Evolutionary conservation across 2,888 invertebrate genomes (phyloP), one percentile per base, ranked within the genome.

Genomic region (Andrena dorsata): DNA sequence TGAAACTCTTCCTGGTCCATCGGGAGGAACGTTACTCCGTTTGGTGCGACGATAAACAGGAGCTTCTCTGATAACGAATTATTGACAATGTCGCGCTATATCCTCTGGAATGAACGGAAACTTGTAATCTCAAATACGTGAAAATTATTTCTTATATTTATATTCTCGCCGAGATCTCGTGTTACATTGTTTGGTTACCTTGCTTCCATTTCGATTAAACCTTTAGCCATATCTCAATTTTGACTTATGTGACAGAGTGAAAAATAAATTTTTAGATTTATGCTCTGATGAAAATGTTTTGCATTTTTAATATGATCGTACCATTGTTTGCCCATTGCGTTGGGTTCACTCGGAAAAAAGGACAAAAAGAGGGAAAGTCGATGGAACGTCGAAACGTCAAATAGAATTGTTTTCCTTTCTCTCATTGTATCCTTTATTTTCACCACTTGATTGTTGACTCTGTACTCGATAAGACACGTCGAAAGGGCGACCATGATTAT

Each of bases 1-100:
- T 85, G 89, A 89, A 88, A 88, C 88, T 88, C 89, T 80, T 80
- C 81, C 74, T 63, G 73, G 61, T 70, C 80, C 82, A 80, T 64
- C 79, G 87, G 58, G 80, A 74, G 89, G 80, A 78, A 85, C 71
- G 70, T 73, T 78, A 51, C 77, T 77, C 76, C 66, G 41, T 63
- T 72, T 76, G 49, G 71, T 76, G 78, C 30, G 65, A 61, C 76
- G 85, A 83, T 85, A 86, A 86, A 85, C 85, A 85, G 75, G 70
- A 61, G 73, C 61, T 78, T 51, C 69, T 53, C 65, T 61, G 80
- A 77, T 78, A 76, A 77, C 80, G 80, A 86, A 86, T 84, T 76
- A 84, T 84, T 84, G 75, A 81, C 66, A 51, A 16, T 53, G 64
- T 58, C 73, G 26, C 58, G 61, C 69, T 69, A 64, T 49, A 63